Evolutionary conservation across 2,113 vertebrate species (phyloP).

Genomic region (Zosterops lateralis): DNA sequence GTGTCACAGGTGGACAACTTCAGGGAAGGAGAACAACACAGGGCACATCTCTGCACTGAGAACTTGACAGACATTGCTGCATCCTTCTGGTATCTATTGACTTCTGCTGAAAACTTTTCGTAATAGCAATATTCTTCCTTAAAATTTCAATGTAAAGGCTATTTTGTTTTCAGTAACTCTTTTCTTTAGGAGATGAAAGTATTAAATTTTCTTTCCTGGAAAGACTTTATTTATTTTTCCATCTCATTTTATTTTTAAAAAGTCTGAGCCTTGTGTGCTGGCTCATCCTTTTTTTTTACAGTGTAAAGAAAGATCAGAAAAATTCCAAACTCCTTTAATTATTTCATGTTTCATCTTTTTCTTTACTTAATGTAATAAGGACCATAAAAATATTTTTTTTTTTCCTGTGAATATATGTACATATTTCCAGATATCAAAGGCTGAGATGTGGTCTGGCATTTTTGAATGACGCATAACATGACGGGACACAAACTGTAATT

Average conservation of each 20-base stretch:
- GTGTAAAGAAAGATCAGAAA: not conserved
- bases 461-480: not conserved
- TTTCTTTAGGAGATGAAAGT: not conserved
- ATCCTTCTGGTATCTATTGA: not conserved
- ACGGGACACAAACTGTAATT: not conserved
- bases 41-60: not conserved
- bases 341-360: not conserved
- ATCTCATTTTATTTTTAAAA: not conserved
- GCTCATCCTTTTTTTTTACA: not conserved
- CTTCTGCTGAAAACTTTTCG: not conserved
- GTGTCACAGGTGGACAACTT: not conserved
- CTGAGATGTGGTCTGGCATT: not conserved
- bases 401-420: not conserved
- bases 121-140: not conserved
- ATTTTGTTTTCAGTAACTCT: not conserved
- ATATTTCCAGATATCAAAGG: not conserved
- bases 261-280: not conserved
- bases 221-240: not conserved
- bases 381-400: not conserved
- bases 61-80: not conserved
- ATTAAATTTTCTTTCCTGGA: not conserved
- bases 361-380: not conserved
- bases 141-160: not conserved
- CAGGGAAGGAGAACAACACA: not conserved
- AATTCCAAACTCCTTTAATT: not conserved